Percentiles rank a stretch among this genome's conserved stretches.
phyloP scores from a whole-genome alignment of 2,888 invertebrate species.

The Glyphotaelius pellucidus region DNA sequence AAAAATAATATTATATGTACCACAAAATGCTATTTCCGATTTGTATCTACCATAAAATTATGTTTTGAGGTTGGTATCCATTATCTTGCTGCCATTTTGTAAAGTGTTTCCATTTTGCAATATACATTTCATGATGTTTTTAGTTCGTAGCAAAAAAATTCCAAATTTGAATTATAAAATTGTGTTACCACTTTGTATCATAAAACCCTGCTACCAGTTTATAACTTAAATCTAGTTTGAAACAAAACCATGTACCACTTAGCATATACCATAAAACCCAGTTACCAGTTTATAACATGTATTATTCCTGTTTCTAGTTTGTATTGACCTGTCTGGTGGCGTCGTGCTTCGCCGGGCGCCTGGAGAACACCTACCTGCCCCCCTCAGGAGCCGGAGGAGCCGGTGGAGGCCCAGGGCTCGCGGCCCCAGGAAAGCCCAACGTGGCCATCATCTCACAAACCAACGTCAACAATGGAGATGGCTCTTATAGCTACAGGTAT shows the following conservation, averaged over 20 bases:
- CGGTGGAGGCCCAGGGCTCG: conserved; percentile 69
- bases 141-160: neutral
- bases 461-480: conserved; percentile 79
- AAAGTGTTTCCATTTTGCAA: too few species aligned
- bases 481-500: conserved; percentile 77
- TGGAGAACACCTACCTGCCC: conserved; percentile 79
- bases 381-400: conserved; percentile 74
- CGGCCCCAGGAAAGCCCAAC: conserved; percentile 68
- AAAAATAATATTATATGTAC: too few species aligned
- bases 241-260: too few species aligned
- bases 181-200: neutral
- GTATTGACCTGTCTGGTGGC: conserved; percentile 72
- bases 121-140: too few species aligned
- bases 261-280: too few species aligned
- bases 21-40: too few species aligned
- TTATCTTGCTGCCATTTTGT: too few species aligned
- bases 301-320: conserved; percentile 70
- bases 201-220: neutral
- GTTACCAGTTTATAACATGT: neutral
- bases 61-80: too few species aligned
- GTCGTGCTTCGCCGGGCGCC: conserved; percentile 73
- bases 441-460: conserved; percentile 78
- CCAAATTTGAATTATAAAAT: neutral
- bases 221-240: neutral
- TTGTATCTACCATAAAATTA: too few species aligned